These are phyloP conservation scores for Temnothorax rugatulus DNA, from an alignment of 2,888 invertebrate species.

Conservation along the genomic window DNA sequence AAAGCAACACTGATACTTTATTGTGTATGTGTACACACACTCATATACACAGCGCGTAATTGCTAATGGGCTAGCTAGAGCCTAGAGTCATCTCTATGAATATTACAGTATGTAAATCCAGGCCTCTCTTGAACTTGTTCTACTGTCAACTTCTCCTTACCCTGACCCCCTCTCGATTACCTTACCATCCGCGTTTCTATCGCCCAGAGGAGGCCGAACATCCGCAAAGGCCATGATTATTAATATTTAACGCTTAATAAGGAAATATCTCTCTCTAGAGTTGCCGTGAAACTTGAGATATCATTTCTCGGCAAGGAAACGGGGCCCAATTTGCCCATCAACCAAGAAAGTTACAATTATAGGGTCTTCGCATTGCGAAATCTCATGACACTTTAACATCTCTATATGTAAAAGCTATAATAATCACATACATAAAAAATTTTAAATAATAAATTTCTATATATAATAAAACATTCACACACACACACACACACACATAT, in stretches of 20 bases:
- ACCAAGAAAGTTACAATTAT: neutral
- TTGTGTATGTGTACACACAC: neutral
- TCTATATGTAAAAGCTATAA: neutral
- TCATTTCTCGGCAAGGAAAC: neutral
- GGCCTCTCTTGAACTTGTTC: conserved; percentile 76
- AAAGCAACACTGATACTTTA: conserved; percentile 1
- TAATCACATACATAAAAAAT: neutral
- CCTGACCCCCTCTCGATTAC: conserved; percentile 9
- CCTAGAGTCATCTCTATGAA: conserved; percentile 71
- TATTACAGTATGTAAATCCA: conserved; percentile 80
- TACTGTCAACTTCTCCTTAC: conserved; percentile 50
- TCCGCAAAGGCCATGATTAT: neutral
- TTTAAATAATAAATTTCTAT: neutral
- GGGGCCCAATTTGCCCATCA: neutral
- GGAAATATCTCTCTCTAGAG: conserved; percentile 2
- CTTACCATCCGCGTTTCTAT: conserved; percentile 16
- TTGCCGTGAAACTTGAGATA: neutral
- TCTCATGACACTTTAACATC: neutral
- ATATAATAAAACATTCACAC: neutral
- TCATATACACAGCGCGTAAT: neutral
- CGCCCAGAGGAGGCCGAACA: conserved; percentile 41
- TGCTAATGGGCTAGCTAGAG: neutral
- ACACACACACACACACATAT: neutral
- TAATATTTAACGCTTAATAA: conserved; percentile 30
- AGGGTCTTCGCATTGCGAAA: neutral